phyloP scores from a whole-genome alignment of 2,113 vertebrate genomes.

The Halichoeres trimaculatus region DNA sequence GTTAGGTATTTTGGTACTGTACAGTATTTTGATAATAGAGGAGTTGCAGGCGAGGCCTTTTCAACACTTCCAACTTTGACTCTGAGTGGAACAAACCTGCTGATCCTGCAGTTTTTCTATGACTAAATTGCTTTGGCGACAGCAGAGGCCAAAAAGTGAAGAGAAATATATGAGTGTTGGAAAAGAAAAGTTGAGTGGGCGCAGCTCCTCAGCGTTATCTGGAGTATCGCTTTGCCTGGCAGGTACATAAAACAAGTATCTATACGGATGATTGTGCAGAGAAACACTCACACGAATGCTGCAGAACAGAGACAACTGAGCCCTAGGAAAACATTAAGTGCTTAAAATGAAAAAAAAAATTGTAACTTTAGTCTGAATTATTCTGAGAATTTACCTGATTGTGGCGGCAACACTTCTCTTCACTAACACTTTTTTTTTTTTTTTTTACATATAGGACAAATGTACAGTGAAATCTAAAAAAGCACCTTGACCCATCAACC shows the following conservation, averaged over 20 bases:
- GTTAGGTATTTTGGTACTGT: conserved; percentile 48
- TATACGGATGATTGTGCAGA: conserved; percentile 40
- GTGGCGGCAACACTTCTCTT: neutral
- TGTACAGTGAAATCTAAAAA: conserved; percentile 27
- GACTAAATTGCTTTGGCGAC: conserved; percentile 75
- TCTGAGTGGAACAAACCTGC: conserved; percentile 70
- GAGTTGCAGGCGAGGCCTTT: conserved; percentile 61
- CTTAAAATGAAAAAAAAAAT: conserved; percentile 24
- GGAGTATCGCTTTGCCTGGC: conserved; percentile 77
- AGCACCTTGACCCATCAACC: conserved; percentile 23
- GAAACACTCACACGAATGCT: conserved; percentile 35
- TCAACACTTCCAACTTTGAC: conserved; percentile 67
- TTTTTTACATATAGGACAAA: conserved; percentile 20
- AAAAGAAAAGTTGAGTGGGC: conserved; percentile 69
- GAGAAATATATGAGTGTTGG: conserved; percentile 74
- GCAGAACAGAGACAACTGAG: conserved; percentile 5
- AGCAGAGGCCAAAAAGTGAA: conserved; percentile 64
- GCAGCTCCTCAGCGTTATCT: conserved; percentile 68
- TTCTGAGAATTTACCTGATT: conserved; percentile 20
- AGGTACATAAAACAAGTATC: conserved; percentile 71
- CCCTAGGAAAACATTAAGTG: neutral
- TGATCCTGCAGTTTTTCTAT: conserved; percentile 60
- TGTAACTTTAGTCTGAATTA: neutral
- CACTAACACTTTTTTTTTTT: neutral
- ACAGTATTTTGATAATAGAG: conserved; percentile 66